Conservation (phyloP, 2,113 vertebrate genomes). For the Solea senegalensis region DNA sequence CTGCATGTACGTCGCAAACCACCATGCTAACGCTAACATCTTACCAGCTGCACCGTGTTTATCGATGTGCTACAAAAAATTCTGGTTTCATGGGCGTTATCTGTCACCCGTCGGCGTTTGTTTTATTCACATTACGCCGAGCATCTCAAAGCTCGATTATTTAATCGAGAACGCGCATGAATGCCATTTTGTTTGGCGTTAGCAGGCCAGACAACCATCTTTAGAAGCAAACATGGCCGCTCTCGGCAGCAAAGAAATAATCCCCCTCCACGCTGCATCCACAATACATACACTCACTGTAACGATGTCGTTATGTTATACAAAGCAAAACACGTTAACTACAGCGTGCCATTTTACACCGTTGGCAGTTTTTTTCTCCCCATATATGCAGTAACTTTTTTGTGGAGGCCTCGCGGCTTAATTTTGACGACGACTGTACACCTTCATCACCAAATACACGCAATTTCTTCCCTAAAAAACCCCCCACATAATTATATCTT, state of each 20-base stretch:
- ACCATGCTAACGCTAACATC: slow-evolving; percentile 30
- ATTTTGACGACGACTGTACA: not conserved
- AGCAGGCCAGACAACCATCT: slow-evolving; percentile 43
- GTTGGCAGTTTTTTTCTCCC: not conserved
- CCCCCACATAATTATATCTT: accelerated
- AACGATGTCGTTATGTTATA: not conserved
- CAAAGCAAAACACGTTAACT: not conserved
- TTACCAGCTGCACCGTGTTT: not conserved
- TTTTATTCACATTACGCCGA: accelerated
- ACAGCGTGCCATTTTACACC: not conserved
- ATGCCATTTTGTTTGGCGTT: slow-evolving; percentile 57
- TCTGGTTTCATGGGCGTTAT: no score
- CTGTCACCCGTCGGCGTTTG: no score
- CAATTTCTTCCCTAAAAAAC: not conserved
- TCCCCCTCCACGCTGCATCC: not conserved
- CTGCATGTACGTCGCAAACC: no score
- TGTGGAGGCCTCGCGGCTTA: slow-evolving; percentile 44
- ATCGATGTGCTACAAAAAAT: accelerated
- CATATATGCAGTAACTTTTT: slow-evolving; percentile 43
- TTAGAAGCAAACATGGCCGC: slow-evolving; percentile 70
- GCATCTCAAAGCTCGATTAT: not conserved
- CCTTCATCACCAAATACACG: not conserved
- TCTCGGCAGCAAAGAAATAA: not conserved
- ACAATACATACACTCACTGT: not conserved
- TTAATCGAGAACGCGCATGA: slow-evolving; percentile 45